Percentiles rank a stretch among this genome's conserved stretches.
phyloP scores from a whole-genome alignment of 2,113 vertebrate species.

The Tricholaema leucomelas region DNA sequence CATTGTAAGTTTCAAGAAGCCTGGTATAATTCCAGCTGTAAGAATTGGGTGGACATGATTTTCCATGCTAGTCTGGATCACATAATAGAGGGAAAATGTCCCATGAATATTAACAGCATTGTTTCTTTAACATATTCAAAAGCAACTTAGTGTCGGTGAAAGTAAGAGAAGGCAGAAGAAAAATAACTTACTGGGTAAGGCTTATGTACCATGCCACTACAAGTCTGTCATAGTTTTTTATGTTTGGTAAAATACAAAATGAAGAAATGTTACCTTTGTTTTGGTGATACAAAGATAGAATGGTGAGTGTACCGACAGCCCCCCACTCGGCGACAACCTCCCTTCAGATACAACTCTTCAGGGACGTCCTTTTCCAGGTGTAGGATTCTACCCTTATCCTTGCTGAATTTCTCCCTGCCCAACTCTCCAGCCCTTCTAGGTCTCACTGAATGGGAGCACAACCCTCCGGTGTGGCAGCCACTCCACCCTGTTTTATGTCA shows the following conservation, averaged over 20 bases:
- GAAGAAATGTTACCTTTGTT: not conserved
- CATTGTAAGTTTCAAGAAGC: conserved; percentile 17
- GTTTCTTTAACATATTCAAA: not conserved
- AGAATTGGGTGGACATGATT: not conserved
- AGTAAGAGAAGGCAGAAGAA: not conserved
- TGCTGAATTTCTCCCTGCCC: too few species aligned
- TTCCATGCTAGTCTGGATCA: not conserved
- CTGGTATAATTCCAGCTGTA: conserved; percentile 9
- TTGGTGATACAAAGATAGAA: not conserved
- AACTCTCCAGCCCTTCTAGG: too few species aligned
- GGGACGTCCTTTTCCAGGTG: too few species aligned
- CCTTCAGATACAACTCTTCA: too few species aligned
- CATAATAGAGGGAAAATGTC: not conserved
- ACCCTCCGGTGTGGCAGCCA: too few species aligned
- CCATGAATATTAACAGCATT: not conserved
- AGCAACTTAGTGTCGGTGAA: not conserved
- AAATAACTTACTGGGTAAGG: not conserved
- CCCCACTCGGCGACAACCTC: too few species aligned
- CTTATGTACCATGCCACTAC: not conserved
- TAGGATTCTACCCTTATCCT: too few species aligned
- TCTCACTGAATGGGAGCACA: too few species aligned
- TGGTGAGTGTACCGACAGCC: rapidly evolving
- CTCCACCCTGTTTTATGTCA: too few species aligned
- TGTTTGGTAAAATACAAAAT: not conserved
- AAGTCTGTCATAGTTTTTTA: not conserved